These are phyloP conservation scores for Alligator sinensis DNA, from an alignment of 2,113 vertebrate species.

Conservation along the genomic window DNA sequence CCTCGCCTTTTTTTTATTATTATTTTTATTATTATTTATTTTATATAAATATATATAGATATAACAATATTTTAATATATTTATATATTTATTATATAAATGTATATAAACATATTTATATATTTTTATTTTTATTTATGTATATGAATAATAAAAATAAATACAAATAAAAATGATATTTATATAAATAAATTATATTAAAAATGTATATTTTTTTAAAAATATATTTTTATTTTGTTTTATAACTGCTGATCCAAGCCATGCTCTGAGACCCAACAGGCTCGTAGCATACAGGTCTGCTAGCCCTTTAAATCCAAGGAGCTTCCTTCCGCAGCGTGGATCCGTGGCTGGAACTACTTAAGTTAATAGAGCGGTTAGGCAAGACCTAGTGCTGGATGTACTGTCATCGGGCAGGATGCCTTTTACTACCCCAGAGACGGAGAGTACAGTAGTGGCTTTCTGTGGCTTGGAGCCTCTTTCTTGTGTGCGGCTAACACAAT, in stretches of 20 bases:
- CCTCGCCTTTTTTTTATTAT: no score
- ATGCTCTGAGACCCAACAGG: not conserved
- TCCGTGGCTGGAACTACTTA: conserved; percentile 3
- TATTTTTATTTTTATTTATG: no score
- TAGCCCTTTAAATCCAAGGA: not conserved
- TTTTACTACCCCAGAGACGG: conserved; percentile 10
- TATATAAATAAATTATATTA: no score
- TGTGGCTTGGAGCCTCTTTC: not conserved
- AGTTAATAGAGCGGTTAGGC: not conserved
- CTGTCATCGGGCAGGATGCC: not conserved
- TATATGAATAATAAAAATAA: no score
- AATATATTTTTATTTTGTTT: no score
- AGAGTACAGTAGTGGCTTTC: conserved; percentile 6
- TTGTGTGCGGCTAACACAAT: not conserved
- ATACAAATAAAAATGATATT: no score
- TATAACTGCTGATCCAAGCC: not conserved
- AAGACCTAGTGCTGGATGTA: not conserved
- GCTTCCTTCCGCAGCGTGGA: not conserved
- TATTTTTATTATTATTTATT: no score
- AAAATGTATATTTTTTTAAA: no score
- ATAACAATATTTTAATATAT: no score
- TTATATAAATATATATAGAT: no score
- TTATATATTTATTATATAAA: no score
- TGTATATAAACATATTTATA: no score
- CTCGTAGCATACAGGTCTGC: not conserved